These are phyloP conservation scores for Petrolisthes cinctipes DNA, from an alignment of 2,888 invertebrate species.

Conservation along the genomic window DNA sequence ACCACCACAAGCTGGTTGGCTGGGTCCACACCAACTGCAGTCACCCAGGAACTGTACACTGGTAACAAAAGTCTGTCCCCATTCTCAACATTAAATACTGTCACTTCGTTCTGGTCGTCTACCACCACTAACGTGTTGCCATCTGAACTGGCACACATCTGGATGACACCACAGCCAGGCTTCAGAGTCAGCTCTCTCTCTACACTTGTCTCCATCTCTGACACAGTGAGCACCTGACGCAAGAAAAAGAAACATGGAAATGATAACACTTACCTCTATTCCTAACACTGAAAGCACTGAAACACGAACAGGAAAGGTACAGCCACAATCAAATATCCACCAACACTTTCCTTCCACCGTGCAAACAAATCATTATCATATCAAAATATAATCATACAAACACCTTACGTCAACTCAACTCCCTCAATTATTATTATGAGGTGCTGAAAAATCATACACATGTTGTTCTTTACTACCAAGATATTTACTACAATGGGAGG, in stretches of 20 bases:
- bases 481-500: no score
- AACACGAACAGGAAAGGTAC: no score
- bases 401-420: no score
- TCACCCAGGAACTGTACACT: conserved; percentile 19
- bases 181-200: conserved; percentile 20
- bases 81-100: conserved; percentile 15
- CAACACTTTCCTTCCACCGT: no score
- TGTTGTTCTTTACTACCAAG: no score
- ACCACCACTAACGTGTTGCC: conserved; percentile 31
- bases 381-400: no score
- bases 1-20: conserved; percentile 27
- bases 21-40: conserved; percentile 46
- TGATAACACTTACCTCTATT: neutral
- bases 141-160: conserved; percentile 24
- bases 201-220: conserved; percentile 21
- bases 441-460: no score
- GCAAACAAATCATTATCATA: no score
- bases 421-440: no score
- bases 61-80: neutral
- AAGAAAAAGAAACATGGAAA: neutral
- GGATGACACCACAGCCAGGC: conserved; percentile 24
- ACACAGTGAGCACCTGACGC: conserved; percentile 25
- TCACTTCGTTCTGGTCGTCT: conserved; percentile 19
- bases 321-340: no score
- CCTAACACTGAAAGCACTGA: no score